phyloP scores from a whole-genome alignment of 1,140 invertebrate species.

The Helicoverpa zea region DNA sequence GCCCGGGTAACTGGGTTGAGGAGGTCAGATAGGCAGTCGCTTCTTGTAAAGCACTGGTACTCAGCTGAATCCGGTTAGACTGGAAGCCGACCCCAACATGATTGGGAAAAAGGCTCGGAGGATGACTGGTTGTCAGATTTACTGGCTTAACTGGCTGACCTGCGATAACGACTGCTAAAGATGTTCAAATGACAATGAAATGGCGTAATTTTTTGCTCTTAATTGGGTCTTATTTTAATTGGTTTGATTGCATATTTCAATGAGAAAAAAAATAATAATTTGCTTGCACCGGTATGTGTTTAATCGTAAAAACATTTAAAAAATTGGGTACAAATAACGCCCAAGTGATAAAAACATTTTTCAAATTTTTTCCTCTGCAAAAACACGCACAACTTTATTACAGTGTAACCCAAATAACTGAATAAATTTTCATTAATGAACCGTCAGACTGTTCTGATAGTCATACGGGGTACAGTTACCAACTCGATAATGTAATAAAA shows the following conservation, averaged over 20 bases:
- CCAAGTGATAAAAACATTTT: conserved; percentile 18
- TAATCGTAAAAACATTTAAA: background rate
- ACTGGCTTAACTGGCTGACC: too few relatives aligned
- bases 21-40: too few relatives aligned
- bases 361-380: conserved; percentile 1
- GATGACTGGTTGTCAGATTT: too few relatives aligned
- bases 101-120: too few relatives aligned
- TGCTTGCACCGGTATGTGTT: background rate
- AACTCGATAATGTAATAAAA: conserved; percentile 8
- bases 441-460: conserved; percentile 12
- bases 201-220: too few relatives aligned
- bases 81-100: too few relatives aligned
- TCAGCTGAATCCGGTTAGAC: too few relatives aligned
- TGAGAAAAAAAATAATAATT: background rate
- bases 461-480: background rate
- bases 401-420: conserved; percentile 7
- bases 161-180: too few relatives aligned
- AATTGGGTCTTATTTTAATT: background rate
- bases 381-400: conserved; percentile 13
- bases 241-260: background rate
- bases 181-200: too few relatives aligned
- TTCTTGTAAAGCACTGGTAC: too few relatives aligned
- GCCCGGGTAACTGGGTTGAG: too few relatives aligned
- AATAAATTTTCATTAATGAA: conserved; percentile 44
- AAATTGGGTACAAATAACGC: conserved; percentile 19